These are phyloP conservation scores for Pollimyrus isidori DNA, from an alignment of 2,113 vertebrate species.

Conservation along the genomic window DNA sequence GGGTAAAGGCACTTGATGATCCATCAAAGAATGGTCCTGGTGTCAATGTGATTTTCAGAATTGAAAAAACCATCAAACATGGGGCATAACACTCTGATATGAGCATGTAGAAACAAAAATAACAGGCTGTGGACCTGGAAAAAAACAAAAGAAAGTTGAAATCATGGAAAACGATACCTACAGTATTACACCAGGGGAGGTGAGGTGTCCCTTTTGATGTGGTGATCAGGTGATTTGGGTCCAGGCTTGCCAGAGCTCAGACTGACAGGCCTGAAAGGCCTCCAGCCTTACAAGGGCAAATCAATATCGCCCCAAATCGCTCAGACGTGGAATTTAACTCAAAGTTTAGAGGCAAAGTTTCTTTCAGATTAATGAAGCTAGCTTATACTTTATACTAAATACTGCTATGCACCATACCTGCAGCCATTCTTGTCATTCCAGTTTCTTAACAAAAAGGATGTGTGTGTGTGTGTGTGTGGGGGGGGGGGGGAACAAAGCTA, in stretches of 20 bases:
- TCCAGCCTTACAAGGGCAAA: too few relatives aligned
- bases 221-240: too few relatives aligned
- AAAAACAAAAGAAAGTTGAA: neutral
- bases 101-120: neutral
- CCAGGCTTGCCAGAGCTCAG: too few relatives aligned
- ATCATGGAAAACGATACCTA: neutral
- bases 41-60: neutral
- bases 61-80: neutral
- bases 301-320: neutral
- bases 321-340: slow-evolving; percentile 4
- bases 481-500: too few relatives aligned
- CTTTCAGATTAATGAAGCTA: neutral
- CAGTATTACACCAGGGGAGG: neutral
- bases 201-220: too few relatives aligned
- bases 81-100: neutral
- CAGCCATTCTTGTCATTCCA: neutral
- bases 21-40: neutral
- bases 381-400: slow-evolving; percentile 4
- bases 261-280: too few relatives aligned
- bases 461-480: too few relatives aligned
- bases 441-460: too few relatives aligned
- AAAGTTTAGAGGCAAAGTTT: neutral
- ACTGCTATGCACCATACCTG: neutral
- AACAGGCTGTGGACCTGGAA: neutral
- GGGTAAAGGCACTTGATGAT: neutral